phyloP scores from a whole-genome alignment of 2,113 vertebrate genomes.

The Cygnus atratus region DNA sequence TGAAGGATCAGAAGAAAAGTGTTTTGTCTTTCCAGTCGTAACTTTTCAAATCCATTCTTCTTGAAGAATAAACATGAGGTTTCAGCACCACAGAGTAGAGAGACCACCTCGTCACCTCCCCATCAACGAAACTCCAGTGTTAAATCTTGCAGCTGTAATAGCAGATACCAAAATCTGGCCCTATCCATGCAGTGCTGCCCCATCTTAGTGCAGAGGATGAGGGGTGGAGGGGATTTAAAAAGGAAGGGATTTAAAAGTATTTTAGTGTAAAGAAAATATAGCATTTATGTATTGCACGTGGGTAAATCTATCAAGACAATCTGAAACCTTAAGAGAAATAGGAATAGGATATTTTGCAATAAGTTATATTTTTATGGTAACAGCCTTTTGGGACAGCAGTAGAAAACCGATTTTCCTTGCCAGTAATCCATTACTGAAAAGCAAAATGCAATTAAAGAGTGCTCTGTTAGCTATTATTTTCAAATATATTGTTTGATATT shows the following conservation, averaged over 20 bases:
- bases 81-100: background rate
- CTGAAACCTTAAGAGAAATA: background rate
- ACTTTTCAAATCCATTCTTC: background rate
- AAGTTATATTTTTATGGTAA: background rate
- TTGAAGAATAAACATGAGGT: background rate
- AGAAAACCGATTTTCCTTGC: background rate
- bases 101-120: background rate
- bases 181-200: background rate
- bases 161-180: background rate
- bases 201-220: background rate
- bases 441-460: background rate
- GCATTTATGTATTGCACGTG: background rate
- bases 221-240: background rate
- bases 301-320: background rate
- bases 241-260: background rate
- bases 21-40: background rate
- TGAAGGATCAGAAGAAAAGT: background rate
- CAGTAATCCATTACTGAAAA: background rate
- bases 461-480: background rate
- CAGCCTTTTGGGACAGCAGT: background rate
- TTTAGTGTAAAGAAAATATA: background rate
- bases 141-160: background rate
- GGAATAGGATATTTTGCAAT: background rate
- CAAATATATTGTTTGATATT: background rate
- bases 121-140: background rate